Base-by-base conservation (phyloP, 2,113 vertebrate genomes). In the Phocoena sinus region DNA sequence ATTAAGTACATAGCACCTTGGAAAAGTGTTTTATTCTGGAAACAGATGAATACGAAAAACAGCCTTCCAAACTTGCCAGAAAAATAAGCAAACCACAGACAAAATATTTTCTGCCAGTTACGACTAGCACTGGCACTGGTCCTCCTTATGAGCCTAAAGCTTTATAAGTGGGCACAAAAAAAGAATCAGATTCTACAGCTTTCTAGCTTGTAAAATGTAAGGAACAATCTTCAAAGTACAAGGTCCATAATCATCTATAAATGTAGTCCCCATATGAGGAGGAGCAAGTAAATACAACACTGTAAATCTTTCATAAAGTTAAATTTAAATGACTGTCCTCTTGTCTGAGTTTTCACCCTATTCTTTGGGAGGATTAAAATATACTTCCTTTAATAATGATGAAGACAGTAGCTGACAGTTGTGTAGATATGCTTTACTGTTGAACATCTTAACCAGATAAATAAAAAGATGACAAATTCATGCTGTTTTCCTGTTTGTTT, bases 1-100 rank as follows among this genome's bases (percentile, higher is more conserved):
- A 96, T 31, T 88, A 74, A 28, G 74, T 6, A 25, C 18, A 9
- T 20, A 83, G 41, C 71, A 95, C 15, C 31, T 7, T 83, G 26
- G 92, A 83, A 96, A 92, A 25, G 5, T 31, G 11, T 91, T 95
- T 93, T 90, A 85, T 83, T 82, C 70, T 87, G 65, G 63, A 95
- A 96, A 91, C 15, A 21, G 3, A 26, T 25, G 12, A 83, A 70
- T 41, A 62, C 26, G 21, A 88, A 85, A 74, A 94, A 65, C 2
- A 90, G 38, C 5, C 47, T 91, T 86, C 41, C 93, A 76, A 76
- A 56, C 5, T 36, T 73, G 68, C 33, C 60, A 70, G 25, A 41
- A 94, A 89, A 68, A 71, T 4, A 89, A 86, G 25, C 36, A 74
- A 94, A 86, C 44, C 25, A 89, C 14, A 81, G 10, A 82, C 12